Evolutionary conservation across 2,888 invertebrate species (phyloP).

Genomic region (Caenorhabditis afra): DNA sequence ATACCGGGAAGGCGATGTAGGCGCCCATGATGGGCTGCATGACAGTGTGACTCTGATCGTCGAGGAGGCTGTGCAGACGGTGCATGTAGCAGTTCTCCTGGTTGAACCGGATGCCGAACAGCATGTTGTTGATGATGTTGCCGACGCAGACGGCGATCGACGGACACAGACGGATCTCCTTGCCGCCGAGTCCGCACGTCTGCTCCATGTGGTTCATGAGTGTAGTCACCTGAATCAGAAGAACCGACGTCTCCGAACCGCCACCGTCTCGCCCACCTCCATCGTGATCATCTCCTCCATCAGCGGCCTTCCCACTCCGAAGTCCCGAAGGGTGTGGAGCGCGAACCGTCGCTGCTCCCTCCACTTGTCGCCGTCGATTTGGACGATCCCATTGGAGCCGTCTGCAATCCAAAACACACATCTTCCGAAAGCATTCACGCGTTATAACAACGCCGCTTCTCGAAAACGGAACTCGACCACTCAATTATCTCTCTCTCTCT

Average conservation of each 20-base stretch:
- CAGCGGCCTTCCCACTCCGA: slow-evolving; percentile 78
- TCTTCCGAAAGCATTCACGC: slow-evolving; percentile 10
- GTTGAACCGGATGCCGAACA: slow-evolving; percentile 75
- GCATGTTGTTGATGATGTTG: slow-evolving; percentile 79
- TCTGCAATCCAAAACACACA: no score
- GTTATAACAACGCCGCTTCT: slow-evolving; percentile 34
- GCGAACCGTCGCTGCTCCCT: slow-evolving; percentile 78
- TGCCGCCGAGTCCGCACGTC: slow-evolving; percentile 8
- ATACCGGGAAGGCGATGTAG: slow-evolving; percentile 74
- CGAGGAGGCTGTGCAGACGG: slow-evolving; percentile 74
- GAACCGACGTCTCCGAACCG: neutral
- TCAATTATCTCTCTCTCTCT: slow-evolving; percentile 23
- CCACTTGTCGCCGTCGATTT: slow-evolving; percentile 80
- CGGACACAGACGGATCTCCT: slow-evolving; percentile 60
- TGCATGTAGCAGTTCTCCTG: slow-evolving; percentile 74
- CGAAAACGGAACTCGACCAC: slow-evolving; percentile 1
- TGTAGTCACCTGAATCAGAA: slow-evolving; percentile 48
- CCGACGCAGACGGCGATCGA: slow-evolving; percentile 77
- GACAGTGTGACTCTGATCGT: slow-evolving; percentile 73
- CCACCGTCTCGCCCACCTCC: slow-evolving; percentile 45
- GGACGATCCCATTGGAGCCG: slow-evolving; percentile 79
- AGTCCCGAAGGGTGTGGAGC: slow-evolving; percentile 76
- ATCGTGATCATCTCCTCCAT: slow-evolving; percentile 78
- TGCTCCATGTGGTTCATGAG: slow-evolving; percentile 50
- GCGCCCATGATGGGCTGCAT: slow-evolving; percentile 75